Conservation (phyloP, 2,113 vertebrate species). For the Cyprinodon tularosa region DNA sequence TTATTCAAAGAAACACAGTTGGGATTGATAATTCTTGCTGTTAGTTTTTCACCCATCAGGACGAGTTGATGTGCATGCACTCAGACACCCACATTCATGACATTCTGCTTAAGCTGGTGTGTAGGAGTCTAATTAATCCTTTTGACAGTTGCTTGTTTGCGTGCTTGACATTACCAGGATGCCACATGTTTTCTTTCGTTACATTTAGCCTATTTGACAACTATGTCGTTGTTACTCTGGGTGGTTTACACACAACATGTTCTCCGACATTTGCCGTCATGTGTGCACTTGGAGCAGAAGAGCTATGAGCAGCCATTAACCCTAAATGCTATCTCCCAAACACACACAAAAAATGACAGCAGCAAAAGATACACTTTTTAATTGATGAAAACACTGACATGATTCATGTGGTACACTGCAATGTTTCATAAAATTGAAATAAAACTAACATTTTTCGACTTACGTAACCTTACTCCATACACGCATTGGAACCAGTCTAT, state of each 20-base stretch:
- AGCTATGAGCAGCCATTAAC: slow-evolving; percentile 50
- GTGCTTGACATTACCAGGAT: slow-evolving; percentile 35
- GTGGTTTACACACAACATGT: slow-evolving; percentile 21
- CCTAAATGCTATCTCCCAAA: slow-evolving; percentile 36
- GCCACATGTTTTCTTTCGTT: slow-evolving; percentile 49
- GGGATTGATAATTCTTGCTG: slow-evolving; percentile 22
- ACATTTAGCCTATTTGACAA: slow-evolving; percentile 10
- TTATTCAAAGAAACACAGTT: slow-evolving; percentile 12
- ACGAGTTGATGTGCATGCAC: not conserved
- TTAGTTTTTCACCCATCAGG: slow-evolving; percentile 6
- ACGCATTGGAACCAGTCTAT: too few species aligned
- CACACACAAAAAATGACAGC: slow-evolving; percentile 22
- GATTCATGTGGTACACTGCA: not conserved
- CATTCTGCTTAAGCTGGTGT: slow-evolving; percentile 10
- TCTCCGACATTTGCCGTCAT: slow-evolving; percentile 30
- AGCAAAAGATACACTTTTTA: slow-evolving; percentile 21
- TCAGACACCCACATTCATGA: slow-evolving; percentile 2
- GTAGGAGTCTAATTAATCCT: slow-evolving; percentile 49
- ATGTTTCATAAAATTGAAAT: not conserved
- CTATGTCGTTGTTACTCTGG: not conserved
- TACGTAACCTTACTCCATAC: too few species aligned
- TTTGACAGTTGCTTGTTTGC: slow-evolving; percentile 48
- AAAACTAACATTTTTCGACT: not conserved
- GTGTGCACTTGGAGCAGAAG: slow-evolving; percentile 26
- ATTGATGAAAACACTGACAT: slow-evolving; percentile 13